A percentile compares a stretch with the other conserved stretches of the same genome.
phyloP scores from a whole-genome alignment of 2,113 vertebrate species.

The Hystrix brachyura region DNA sequence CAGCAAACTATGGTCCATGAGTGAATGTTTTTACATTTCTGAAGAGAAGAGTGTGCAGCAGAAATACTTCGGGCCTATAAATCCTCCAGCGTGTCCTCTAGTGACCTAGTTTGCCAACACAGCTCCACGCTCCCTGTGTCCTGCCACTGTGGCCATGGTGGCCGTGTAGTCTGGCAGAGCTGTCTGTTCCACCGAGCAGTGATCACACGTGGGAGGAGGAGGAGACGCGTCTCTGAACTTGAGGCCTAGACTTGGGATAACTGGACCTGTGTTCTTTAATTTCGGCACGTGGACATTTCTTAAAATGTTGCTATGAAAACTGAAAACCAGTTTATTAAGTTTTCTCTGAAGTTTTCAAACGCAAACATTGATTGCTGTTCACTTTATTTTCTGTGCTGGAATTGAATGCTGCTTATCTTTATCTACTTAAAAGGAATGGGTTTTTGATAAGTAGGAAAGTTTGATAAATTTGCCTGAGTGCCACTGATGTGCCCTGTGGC shows the following conservation, averaged over 20 bases:
- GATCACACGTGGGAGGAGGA: neutral
- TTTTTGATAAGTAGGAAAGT: neutral
- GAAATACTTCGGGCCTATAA: neutral
- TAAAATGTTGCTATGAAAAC: neutral
- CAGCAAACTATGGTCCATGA: accelerated
- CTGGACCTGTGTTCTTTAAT: neutral
- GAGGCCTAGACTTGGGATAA: accelerated
- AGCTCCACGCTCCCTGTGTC: neutral
- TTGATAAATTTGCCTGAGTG: no score
- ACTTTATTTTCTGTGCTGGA: no score
- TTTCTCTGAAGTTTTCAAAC: neutral
- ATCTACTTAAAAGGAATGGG: neutral
- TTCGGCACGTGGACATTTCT: neutral
- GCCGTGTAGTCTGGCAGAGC: neutral
- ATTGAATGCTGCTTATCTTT: neutral
- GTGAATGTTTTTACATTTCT: neutral
- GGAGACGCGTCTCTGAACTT: neutral
- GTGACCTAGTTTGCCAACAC: accelerated
- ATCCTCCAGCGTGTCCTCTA: accelerated
- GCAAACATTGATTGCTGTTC: neutral
- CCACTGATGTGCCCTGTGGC: neutral
- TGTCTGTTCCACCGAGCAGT: accelerated
- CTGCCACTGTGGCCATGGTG: neutral
- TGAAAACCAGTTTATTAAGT: neutral
- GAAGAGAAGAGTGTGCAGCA: neutral